Conservation (phyloP, 2,113 vertebrate species). For the Chaetops frenatus region DNA sequence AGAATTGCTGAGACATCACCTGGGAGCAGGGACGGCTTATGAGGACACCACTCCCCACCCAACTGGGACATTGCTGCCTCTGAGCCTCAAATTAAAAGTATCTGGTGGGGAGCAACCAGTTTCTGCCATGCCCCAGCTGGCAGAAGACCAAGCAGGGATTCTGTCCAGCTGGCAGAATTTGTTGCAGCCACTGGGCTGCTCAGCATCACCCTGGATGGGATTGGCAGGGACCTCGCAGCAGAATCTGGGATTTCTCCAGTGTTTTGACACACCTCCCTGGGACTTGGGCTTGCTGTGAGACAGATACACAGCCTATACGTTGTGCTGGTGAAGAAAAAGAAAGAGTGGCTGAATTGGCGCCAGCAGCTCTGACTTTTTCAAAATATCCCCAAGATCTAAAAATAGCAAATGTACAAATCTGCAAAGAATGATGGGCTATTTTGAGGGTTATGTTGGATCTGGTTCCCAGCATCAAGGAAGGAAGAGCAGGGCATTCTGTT, state of each 20-base stretch:
- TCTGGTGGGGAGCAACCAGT: neutral
- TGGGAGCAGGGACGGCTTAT: neutral
- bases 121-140: conserved; percentile 9
- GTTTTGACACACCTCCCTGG: neutral
- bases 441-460: neutral
- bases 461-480: conserved; percentile 30
- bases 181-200: conserved; percentile 25
- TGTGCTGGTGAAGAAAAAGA: neutral
- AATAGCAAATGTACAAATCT: conserved; percentile 37
- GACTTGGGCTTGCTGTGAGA: neutral
- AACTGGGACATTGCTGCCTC: neutral
- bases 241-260: conserved; percentile 20
- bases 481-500: neutral
- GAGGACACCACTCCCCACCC: neutral
- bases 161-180: conserved; percentile 9
- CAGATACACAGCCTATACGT: neutral
- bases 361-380: neutral
- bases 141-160: neutral
- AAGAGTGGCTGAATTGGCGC: neutral
- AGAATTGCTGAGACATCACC: neutral
- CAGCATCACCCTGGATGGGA: neutral
- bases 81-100: neutral
- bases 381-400: conserved; percentile 15
- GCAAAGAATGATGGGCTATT: conserved; percentile 33
- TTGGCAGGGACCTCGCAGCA: neutral